These are phyloP conservation scores for Eilema griseolum DNA, from an alignment of 2,888 invertebrate genomes.

Conservation along the genomic window DNA sequence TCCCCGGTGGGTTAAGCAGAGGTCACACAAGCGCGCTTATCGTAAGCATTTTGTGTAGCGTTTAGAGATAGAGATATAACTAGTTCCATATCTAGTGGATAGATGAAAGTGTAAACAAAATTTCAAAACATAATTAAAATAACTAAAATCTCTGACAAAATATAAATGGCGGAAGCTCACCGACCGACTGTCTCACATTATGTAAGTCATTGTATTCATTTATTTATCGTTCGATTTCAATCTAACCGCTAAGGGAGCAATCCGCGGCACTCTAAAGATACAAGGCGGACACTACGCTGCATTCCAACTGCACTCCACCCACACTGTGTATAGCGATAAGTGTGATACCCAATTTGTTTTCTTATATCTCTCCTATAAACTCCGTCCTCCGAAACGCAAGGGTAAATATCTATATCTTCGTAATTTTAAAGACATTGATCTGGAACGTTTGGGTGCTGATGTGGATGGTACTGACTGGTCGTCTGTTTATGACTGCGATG, in stretches of 20 bases:
- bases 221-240: constrained; percentile 66
- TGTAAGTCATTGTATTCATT: constrained; percentile 68
- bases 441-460: too few relatives aligned
- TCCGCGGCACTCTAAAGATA: constrained; percentile 81
- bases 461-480: too few relatives aligned
- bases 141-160: constrained; percentile 64
- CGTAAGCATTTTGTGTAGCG: constrained; percentile 52
- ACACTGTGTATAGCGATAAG: constrained; percentile 7
- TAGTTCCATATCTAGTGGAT: constrained; percentile 44
- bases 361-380: too few relatives aligned
- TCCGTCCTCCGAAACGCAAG: too few relatives aligned
- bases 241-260: constrained; percentile 82
- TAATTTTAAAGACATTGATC: too few relatives aligned
- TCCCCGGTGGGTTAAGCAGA: too few relatives aligned
- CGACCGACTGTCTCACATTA: constrained; percentile 69
- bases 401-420: too few relatives aligned
- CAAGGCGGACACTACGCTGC: constrained; percentile 82
- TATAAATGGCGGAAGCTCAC: constrained; percentile 84
- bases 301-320: constrained; percentile 66
- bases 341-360: neutral
- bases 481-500: too few relatives aligned
- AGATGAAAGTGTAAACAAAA: constrained; percentile 69
- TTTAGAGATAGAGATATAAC: constrained; percentile 40
- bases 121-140: constrained; percentile 60
- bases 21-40: constrained; percentile 55